phyloP scores from a whole-genome alignment of 2,797 vertebrate species.

The Pseudomugil gertrudae region DNA sequence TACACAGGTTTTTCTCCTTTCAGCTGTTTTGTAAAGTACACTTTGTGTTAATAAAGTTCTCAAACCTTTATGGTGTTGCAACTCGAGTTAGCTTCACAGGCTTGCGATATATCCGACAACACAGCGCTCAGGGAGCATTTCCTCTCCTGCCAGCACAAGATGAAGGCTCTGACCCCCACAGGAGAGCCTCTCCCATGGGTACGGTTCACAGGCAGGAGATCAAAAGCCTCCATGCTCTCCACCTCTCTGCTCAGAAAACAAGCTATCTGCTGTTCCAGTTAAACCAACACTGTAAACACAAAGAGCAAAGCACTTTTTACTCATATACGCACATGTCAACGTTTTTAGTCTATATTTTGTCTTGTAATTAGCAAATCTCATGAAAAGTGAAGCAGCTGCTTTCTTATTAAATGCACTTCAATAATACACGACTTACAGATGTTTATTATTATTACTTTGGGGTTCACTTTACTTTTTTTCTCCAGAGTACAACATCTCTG shows the following conservation, averaged over 20 bases:
- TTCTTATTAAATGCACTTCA: too few species aligned
- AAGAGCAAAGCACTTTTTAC: background rate
- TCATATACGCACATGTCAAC: background rate
- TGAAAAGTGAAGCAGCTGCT: background rate
- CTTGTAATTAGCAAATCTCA: background rate
- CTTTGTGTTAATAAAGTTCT: background rate
- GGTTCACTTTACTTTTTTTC: background rate
- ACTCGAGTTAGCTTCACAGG: conserved; percentile 9
- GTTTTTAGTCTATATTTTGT: background rate
- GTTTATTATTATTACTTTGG: background rate
- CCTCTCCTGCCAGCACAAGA: conserved; percentile 53
- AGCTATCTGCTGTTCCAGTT: conserved; percentile 46
- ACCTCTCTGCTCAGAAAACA: conserved; percentile 42
- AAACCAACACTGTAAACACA: conserved; percentile 13
- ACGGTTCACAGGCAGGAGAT: conserved; percentile 51
- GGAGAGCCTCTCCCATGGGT: conserved; percentile 54
- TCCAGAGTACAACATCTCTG: conserved; percentile 97
- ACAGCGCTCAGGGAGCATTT: conserved; percentile 24
- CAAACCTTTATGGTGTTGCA: conserved; percentile 16
- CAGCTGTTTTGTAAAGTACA: background rate
- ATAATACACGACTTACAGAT: too few species aligned
- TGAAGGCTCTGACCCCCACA: conserved; percentile 55
- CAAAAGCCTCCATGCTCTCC: conserved; percentile 65
- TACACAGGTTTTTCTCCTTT: conserved; percentile 3
- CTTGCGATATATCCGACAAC: conserved; percentile 18